Base-by-base conservation (phyloP, 2,888 invertebrate genomes). In the Tipula lateralis region DNA sequence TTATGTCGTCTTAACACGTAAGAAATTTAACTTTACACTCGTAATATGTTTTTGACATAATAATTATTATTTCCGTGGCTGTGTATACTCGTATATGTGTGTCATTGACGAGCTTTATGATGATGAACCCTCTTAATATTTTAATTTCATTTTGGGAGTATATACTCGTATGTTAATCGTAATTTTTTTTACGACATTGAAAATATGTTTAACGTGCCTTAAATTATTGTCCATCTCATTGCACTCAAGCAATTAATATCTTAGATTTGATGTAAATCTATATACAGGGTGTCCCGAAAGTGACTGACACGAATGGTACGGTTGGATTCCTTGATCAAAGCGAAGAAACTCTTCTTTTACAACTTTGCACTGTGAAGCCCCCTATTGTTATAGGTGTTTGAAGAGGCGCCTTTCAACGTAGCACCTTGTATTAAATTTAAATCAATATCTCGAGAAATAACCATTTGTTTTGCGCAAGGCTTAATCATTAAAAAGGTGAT, bases 1-100 rank as follows among this genome's bases (percentile, higher is more conserved):
- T 66, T 66, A 24, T 66, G 66, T 66, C 66, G 66, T 66, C 66
- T 66, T 66, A 66, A 66, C 66, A 66, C 66, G 66, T 66, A 66
- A 66, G 66, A 66, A 44, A 24, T 66, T 66, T 24, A 50, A 50
- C 16, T 50, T 24, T 66, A 66, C 19, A 66, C 66, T 66, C 66
- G 66, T 66, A 50, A 9, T 66, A 66, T 66, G 66, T 66, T 66
- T 66, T 66, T 66, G 66, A 66, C 66, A 66, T 66, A 66, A 66
- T 66, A 66, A 66, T 66, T 66, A 66, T 66, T 24, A 66, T 66
- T 66, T 39, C 13, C 3, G 13, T 39, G 39, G 9, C 3, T 39
- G 12, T 39, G 13, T 39, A 32, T 32, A 32, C 7, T 5, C 7
- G 32, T 32, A 3, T 32, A 32, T 44, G 66, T 66, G 66, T 50